These are phyloP conservation scores for Ashinkailepas kermadecensis DNA, from an alignment of 2,888 invertebrate species.

Conservation along the genomic window DNA sequence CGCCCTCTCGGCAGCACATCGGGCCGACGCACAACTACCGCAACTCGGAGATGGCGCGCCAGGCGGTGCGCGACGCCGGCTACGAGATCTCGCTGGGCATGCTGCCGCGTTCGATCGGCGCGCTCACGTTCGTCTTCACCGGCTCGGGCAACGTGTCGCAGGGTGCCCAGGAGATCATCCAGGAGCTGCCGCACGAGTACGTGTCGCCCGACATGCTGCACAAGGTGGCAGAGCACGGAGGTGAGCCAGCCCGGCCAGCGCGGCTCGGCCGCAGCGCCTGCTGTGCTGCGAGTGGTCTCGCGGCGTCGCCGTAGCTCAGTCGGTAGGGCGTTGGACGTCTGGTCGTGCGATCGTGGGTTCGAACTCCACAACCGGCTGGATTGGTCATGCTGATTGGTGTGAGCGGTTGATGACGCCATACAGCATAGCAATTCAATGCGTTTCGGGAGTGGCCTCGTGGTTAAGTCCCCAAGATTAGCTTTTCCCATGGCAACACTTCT, in stretches of 20 bases:
- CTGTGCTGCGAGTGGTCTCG: no score
- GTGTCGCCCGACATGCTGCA: slow-evolving; percentile 89
- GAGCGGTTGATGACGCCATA: no score
- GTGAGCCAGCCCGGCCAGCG: slow-evolving; percentile 49
- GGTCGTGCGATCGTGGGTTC: no score
- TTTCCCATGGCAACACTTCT: no score
- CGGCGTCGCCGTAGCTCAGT: no score
- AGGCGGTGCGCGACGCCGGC: slow-evolving; percentile 96
- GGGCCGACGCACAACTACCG: slow-evolving; percentile 98
- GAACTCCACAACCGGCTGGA: no score
- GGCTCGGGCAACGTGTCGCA: slow-evolving; percentile 97
- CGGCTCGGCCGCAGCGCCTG: no score
- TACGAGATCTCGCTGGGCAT: slow-evolving; percentile 92
- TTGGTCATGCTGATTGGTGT: no score
- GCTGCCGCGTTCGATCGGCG: slow-evolving; percentile 97
- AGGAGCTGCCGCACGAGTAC: slow-evolving; percentile 94
- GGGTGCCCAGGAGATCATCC: slow-evolving; percentile 60
- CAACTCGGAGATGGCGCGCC: slow-evolving; percentile 93
- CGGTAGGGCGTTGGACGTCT: no score
- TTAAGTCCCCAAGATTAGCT: no score
- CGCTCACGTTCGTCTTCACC: slow-evolving; percentile 94
- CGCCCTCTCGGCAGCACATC: slow-evolving; percentile 59
- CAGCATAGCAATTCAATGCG: no score
- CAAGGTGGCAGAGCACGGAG: slow-evolving; percentile 94
- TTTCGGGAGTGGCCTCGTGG: no score